A percentile compares a stretch with the other conserved stretches of the same genome.
Evolutionary conservation across 1,140 invertebrate genomes (phyloP).

Genomic region (Micrasema longulum): DNA sequence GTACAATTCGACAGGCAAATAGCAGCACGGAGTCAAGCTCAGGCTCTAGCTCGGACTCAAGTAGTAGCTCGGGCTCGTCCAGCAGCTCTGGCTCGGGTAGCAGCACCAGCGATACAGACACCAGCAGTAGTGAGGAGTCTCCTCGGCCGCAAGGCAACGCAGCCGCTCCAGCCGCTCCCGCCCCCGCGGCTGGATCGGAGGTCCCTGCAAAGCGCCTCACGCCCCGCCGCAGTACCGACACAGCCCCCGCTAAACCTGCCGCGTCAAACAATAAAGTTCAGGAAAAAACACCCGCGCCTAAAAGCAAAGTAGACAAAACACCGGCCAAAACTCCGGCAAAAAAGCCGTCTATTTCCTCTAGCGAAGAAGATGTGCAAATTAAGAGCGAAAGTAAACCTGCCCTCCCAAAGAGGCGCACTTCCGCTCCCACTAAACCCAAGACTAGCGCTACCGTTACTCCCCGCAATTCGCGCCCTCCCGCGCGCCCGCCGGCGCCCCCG

Average conservation of each 20-base stretch:
- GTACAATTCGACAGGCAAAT: conserved; percentile 61
- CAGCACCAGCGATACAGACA: conserved; percentile 72
- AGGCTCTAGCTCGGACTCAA: conserved; percentile 75
- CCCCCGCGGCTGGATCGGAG: conserved; percentile 56
- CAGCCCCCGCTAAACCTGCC: conserved; percentile 16
- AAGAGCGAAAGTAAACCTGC: conserved; percentile 49
- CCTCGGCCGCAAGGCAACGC: conserved; percentile 53
- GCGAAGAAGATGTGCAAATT: conserved; percentile 61
- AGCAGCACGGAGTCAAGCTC: conserved; percentile 75
- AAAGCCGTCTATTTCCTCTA: conserved; percentile 59
- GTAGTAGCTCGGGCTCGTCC: conserved; percentile 75
- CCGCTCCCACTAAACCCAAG: conserved; percentile 61
- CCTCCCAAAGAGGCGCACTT: conserved; percentile 60
- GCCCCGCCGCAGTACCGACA: conserved; percentile 67
- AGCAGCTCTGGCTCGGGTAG: conserved; percentile 79
- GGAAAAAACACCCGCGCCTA: conserved; percentile 27
- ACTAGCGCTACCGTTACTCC: conserved; percentile 58
- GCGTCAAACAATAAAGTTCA: conserved; percentile 30
- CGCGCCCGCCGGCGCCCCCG: conserved; percentile 59
- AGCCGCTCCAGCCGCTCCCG: conserved; percentile 12
- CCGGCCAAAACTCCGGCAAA: conserved; percentile 28
- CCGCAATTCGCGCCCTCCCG: conserved; percentile 53
- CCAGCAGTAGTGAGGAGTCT: conserved; percentile 63
- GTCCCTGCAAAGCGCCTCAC: conserved; percentile 60
- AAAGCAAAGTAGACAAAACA: conserved; percentile 37